phyloP scores from a whole-genome alignment of 2,888 invertebrate species.

The Clivina fossor region DNA sequence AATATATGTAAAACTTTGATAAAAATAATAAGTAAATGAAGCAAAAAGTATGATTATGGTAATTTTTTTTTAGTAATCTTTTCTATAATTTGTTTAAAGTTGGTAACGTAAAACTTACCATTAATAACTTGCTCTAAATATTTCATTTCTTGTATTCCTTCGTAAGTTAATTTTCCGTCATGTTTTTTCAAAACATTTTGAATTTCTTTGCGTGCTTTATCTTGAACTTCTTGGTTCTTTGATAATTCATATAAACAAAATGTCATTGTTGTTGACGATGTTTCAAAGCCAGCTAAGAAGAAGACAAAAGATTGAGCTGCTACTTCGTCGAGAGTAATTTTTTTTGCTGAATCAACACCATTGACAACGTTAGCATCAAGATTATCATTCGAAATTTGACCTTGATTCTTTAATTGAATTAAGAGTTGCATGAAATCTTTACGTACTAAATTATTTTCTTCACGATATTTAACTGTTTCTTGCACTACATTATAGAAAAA shows the following conservation, averaged over 20 bases:
- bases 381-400: background rate
- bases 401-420: no score
- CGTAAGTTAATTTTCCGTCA: background rate
- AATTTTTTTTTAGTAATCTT: no score
- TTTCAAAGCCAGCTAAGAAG: background rate
- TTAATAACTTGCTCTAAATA: background rate
- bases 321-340: background rate
- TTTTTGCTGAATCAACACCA: background rate
- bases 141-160: background rate
- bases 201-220: background rate
- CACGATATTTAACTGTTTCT: background rate
- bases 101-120: no score
- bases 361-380: background rate
- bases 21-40: no score
- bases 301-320: background rate
- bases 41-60: no score
- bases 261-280: background rate
- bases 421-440: conserved; percentile 3
- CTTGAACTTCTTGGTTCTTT: background rate
- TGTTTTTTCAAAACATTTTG: background rate
- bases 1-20: no score
- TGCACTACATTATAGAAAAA: background rate
- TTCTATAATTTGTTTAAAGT: no score
- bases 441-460: background rate
- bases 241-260: background rate